Evolutionary conservation across 2,797 vertebrate species (phyloP).

Genomic region (Falco concolor): DNA sequence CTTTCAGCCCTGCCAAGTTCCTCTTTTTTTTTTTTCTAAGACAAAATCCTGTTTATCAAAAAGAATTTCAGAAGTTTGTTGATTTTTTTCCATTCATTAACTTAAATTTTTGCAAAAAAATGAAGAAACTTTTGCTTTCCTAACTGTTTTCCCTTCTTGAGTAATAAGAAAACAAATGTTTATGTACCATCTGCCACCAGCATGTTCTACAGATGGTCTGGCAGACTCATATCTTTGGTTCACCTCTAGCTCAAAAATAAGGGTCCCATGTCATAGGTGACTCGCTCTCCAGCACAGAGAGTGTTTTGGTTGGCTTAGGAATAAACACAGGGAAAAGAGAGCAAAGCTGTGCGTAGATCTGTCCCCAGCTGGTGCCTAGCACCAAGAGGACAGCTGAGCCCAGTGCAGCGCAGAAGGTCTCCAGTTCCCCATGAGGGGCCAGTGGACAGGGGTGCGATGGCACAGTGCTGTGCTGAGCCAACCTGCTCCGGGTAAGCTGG

Average conservation of each 20-base stretch:
- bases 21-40: not conserved
- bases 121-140: constrained; percentile 49
- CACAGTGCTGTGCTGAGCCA: not conserved
- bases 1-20: not conserved
- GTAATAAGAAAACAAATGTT: constrained; percentile 50
- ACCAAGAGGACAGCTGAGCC: not conserved
- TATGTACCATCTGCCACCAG: constrained; percentile 44
- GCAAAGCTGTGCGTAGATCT: not conserved
- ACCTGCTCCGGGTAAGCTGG: not conserved
- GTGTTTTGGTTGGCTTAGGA: not conserved
- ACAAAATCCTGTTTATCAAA: constrained; percentile 55
- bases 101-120: constrained; percentile 39
- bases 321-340: not conserved
- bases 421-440: not conserved
- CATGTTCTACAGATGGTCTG: constrained; percentile 47
- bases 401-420: not conserved
- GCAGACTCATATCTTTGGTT: not conserved
- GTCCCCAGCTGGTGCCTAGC: not conserved
- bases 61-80: constrained; percentile 58
- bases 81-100: constrained; percentile 60
- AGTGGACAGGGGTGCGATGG: not conserved
- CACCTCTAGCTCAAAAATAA: constrained; percentile 21
- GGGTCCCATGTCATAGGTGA: constrained; percentile 2
- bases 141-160: constrained; percentile 50
- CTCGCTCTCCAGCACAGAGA: not conserved